These are phyloP conservation scores for Nomada hirtipes DNA, from an alignment of 2,888 invertebrate genomes.

Conservation along the genomic window DNA sequence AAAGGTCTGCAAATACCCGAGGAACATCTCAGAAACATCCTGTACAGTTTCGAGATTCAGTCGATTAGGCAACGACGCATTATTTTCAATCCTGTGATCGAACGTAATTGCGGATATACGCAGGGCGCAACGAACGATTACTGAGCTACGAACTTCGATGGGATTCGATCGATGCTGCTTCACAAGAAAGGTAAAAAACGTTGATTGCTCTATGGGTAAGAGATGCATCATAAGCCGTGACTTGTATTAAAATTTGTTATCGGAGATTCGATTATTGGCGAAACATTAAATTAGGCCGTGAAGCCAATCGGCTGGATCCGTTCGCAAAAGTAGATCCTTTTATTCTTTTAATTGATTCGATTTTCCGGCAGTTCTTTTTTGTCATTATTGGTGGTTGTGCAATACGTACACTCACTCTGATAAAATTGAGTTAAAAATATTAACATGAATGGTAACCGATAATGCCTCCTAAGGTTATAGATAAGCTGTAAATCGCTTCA, in stretches of 20 bases:
- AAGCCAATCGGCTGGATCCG: neutral
- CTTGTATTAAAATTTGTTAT: constrained; percentile 28
- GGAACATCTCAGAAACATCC: too few relatives aligned
- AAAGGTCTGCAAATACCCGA: too few relatives aligned
- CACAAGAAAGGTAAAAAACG: neutral
- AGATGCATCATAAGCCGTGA: neutral
- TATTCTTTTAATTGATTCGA: neutral
- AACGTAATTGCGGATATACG: constrained; percentile 19
- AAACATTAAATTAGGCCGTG: constrained; percentile 14
- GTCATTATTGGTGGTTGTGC: neutral
- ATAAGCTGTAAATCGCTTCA: too few relatives aligned
- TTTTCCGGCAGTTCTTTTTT: neutral
- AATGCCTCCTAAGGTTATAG: too few relatives aligned
- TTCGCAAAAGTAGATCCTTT: neutral
- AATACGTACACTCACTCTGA: neutral
- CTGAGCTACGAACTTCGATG: neutral
- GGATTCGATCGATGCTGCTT: neutral
- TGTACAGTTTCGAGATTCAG: too few relatives aligned
- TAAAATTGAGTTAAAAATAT: neutral
- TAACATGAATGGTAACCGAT: neutral
- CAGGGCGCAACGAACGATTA: constrained; percentile 6
- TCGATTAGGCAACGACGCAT: constrained; percentile 13
- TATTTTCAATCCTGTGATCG: constrained; percentile 17
- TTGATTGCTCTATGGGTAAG: constrained; percentile 12
- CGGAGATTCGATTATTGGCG: constrained; percentile 30